phyloP scores from a whole-genome alignment of 2,888 invertebrate species.

The Arrhopalites spinosus region DNA sequence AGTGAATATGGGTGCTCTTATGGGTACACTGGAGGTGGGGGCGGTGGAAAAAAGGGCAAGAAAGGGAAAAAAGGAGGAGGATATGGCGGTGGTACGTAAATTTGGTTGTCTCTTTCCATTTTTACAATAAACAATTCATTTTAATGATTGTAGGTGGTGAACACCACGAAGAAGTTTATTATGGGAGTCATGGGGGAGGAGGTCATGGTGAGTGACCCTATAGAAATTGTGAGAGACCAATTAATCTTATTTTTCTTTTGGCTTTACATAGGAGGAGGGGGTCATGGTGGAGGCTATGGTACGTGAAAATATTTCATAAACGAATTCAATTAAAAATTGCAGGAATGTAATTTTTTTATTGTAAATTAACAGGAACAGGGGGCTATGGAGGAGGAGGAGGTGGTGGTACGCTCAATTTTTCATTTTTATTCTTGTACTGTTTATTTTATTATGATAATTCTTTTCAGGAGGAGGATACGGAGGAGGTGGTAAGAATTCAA shows the following conservation, averaged over 20 bases:
- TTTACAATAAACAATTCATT: too few relatives aligned
- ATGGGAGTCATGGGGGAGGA: too few relatives aligned
- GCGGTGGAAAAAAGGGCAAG: background rate
- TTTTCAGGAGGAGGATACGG: background rate
- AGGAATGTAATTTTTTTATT: background rate
- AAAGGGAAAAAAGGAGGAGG: conserved; percentile 14
- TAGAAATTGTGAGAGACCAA: too few relatives aligned
- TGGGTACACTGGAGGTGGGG: background rate
- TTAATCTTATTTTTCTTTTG: too few relatives aligned
- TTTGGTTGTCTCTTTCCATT: background rate
- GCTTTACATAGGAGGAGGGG: too few relatives aligned
- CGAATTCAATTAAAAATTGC: background rate
- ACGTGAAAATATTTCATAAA: too few relatives aligned
- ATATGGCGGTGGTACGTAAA: conserved; percentile 13
- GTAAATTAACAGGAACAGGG: background rate
- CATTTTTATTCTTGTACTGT: background rate
- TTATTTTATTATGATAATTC: background rate
- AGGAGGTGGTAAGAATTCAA: too few relatives aligned
- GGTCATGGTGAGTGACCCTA: too few relatives aligned
- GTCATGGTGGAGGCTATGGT: too few relatives aligned
- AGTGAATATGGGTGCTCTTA: conserved; percentile 18
- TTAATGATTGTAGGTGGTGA: too few relatives aligned
- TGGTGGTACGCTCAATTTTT: background rate
- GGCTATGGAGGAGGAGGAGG: background rate
- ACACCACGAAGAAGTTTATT: too few relatives aligned